Evolutionary conservation across 2,797 vertebrate genomes (phyloP), one percentile per base, ranked within the genome.

Genomic region (Dermochelys coriacea): DNA sequence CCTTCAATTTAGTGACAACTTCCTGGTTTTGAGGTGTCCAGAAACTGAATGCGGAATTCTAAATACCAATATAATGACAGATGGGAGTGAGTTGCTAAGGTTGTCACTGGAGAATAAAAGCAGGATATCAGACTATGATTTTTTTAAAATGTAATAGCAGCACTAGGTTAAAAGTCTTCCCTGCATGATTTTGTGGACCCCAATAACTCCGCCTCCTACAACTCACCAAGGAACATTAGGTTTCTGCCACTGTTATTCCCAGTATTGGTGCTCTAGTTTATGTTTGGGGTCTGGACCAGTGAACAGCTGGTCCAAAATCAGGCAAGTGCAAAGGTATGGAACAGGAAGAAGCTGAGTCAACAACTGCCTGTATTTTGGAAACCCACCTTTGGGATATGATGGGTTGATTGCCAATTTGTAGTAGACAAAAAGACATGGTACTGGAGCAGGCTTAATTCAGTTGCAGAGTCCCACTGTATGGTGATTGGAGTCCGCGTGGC

Each of bases 11-110:
- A n/a, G 29, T 0, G 21, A 74, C 50, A 88, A 71, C 34, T 45
- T 84, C 16, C 45, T 47, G 0, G 21, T 75, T 75, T 27, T 45
- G 37, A 45, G 71, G 25, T 75, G 45, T 71, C 25, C 50, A 78
- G 78, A 47, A 8, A 50, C 21, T 71, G n/a, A 71, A 68, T 34
- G 31, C 50, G 21, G 71, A 77, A 50, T 1, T 12, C 50, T 79
- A 41, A 50, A 81, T 86, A 85, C 83, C 34, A 27, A 0, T 5
- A 0, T 5, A 57, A 59, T 0, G 52, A 71, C 59, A 23, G 71
- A 5, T 7, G 10, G 14, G 1, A 34, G 59, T 0, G 0, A 0
- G 1, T 41, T 87, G 34, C 59, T 55, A 31, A 47, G 37, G 81
- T 84, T 54, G 68, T 45, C 81, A 49, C 59, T 1, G 9, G 0